A percentile compares a stretch with the other conserved stretches of the same genome.
Evolutionary conservation across 2,888 invertebrate species (phyloP).

Genomic region (Rhorus exstirpatorius): DNA sequence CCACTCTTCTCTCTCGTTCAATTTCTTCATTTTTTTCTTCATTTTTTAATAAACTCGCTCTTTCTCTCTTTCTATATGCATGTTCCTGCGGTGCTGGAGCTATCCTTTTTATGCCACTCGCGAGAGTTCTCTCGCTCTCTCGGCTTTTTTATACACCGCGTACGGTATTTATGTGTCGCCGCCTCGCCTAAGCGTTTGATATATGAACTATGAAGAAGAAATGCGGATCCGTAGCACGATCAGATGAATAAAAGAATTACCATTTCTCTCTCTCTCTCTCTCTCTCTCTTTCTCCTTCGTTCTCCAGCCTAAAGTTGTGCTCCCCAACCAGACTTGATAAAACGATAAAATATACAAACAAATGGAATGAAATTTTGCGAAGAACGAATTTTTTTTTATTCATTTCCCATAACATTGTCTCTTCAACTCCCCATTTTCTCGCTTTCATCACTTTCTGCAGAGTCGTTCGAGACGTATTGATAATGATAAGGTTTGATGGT

Average conservation of each 20-base stretch:
- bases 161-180: slow-evolving; percentile 84
- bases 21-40: slow-evolving; percentile 47
- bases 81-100: slow-evolving; percentile 49
- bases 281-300: not conserved
- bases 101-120: slow-evolving; percentile 40
- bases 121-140: slow-evolving; percentile 32
- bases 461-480: not conserved
- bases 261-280: slow-evolving; percentile 32
- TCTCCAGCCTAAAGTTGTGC: not conserved
- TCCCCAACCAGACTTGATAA: not conserved
- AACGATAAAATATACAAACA: slow-evolving; percentile 4
- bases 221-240: slow-evolving; percentile 61
- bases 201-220: slow-evolving; percentile 81
- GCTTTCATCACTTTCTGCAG: not conserved
- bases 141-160: slow-evolving; percentile 80
- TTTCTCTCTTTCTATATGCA: slow-evolving; percentile 40
- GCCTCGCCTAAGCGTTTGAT: slow-evolving; percentile 84
- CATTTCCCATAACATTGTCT: not conserved
- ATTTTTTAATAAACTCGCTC: slow-evolving; percentile 57
- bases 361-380: not conserved
- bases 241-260: slow-evolving; percentile 53
- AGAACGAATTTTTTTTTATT: not conserved
- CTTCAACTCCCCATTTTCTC: not conserved
- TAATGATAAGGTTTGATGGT: slow-evolving; percentile 26
- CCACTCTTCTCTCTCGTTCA: slow-evolving; percentile 69